These are phyloP conservation scores for Eudemis profundana DNA, from an alignment of 2,888 invertebrate species.

Conservation along the genomic window DNA sequence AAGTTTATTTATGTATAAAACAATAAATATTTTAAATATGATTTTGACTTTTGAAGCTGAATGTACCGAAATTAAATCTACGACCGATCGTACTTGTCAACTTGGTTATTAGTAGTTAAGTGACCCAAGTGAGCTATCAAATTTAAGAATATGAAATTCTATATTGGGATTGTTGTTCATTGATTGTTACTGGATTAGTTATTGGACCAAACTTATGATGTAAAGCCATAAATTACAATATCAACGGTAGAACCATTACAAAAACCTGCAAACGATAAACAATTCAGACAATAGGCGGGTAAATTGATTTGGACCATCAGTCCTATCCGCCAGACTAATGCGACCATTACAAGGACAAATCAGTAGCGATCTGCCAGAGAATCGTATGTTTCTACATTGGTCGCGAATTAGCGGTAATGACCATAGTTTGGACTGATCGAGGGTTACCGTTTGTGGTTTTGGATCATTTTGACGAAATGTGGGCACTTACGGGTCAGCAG, in stretches of 20 bases:
- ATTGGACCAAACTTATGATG: background rate
- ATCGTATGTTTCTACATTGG: constrained; percentile 61
- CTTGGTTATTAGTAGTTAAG: no score
- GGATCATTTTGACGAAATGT: constrained; percentile 29
- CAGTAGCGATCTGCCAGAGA: constrained; percentile 54
- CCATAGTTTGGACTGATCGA: constrained; percentile 49
- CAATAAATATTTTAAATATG: no score
- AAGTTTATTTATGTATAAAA: no score
- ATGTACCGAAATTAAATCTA: no score
- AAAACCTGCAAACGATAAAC: constrained; percentile 45
- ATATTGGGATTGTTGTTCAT: no score
- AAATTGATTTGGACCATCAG: constrained; percentile 53
- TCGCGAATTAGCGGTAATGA: constrained; percentile 62
- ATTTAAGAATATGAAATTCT: no score
- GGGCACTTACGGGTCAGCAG: constrained; percentile 13
- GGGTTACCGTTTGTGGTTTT: constrained; percentile 39
- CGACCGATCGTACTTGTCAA: no score
- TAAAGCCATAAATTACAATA: background rate
- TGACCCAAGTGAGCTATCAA: no score
- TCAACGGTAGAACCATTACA: background rate
- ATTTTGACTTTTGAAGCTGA: no score
- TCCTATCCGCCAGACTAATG: constrained; percentile 52
- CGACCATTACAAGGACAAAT: constrained; percentile 63
- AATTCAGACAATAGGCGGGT: constrained; percentile 50
- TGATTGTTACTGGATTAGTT: no score